Evolutionary conservation across 37 sponge, comb jelly and placozoan species (phyloP), one percentile per base, ranked within the genome.

Genomic region (Ephydatia muelleri): DNA sequence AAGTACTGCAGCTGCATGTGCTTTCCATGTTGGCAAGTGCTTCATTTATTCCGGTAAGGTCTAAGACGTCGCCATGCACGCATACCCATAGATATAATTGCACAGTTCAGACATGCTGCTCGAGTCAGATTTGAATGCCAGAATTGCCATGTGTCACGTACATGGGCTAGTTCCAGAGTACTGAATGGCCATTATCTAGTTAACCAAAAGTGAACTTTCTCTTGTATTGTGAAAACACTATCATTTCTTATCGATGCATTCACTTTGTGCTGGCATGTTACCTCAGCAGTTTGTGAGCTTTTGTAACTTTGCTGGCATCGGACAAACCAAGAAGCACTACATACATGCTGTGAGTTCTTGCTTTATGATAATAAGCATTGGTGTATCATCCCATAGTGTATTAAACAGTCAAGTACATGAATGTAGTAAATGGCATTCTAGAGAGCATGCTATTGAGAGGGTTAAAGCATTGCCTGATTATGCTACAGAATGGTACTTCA

Each of bases 131-230:
- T 43, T 66, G 67, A 65, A 27, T 83, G 71, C 32, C 19, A 25
- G 23, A 57, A 39, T 75, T 67, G 70, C 35, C 23, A 34, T 29
- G 4, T 4, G 27, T 33, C n/a, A 11, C 85, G 39, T 2, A 36
- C 4, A 65, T 86, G 79, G 79, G 69, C 82, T 28, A 82, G 82
- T 48, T 82, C 82, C 70, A 13, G 73, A 28, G 43, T 47, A 72
- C 25, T 72, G 9, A 32, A 34, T 66, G 73, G 82, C 1, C 49
- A 29, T 19, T 72, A 82, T 28, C 38, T 80, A 38, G 81, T 80
- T 36, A 80, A 80, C 39, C 69, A 80, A 34, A 80, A 68, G 81
- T 80, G 26, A 67, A 6, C 6, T 43, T 43, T 6, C 43, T 43
- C 3, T 43, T 43, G 6, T 6, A 43, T 43, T 43, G 43, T 6